Percentiles rank a stretch among this genome's conserved stretches.
Evolutionary conservation across 2,888 invertebrate genomes (phyloP).

Genomic region (Idaea aversata): DNA sequence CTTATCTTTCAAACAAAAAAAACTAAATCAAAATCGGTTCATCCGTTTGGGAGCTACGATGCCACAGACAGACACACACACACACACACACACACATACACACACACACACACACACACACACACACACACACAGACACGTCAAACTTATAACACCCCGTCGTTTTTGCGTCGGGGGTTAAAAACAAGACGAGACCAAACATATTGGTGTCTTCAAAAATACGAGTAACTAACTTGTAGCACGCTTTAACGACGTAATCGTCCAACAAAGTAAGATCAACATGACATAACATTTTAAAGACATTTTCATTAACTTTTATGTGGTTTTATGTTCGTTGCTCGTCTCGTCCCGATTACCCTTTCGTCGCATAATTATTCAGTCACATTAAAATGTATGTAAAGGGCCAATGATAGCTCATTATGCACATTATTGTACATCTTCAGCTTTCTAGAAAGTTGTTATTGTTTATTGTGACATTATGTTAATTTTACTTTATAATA

Average conservation of each 20-base stretch:
- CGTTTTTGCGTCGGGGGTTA: too few species aligned
- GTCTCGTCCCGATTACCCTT: neutral
- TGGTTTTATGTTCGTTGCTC: neutral
- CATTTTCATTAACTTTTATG: neutral
- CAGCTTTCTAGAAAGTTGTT: conserved; percentile 23
- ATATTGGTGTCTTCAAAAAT: too few species aligned
- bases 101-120: too few species aligned
- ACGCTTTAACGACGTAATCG: neutral
- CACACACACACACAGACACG: too few species aligned
- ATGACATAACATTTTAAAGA: neutral
- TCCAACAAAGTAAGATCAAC: neutral
- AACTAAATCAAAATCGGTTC: too few species aligned
- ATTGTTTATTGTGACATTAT: conserved; percentile 18
- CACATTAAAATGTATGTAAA: conserved; percentile 1
- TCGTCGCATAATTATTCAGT: neutral
- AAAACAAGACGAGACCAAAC: too few species aligned
- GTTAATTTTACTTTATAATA: too few species aligned
- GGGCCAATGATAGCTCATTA: neutral
- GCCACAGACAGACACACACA: too few species aligned
- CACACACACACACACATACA: too few species aligned
- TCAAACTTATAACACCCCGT: too few species aligned
- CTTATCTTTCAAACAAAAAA: too few species aligned
- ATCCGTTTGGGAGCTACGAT: too few species aligned
- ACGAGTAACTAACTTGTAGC: neutral
- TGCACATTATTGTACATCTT: neutral